Conservation (phyloP, 2,888 invertebrate species). For the Oligia latruncula region DNA sequence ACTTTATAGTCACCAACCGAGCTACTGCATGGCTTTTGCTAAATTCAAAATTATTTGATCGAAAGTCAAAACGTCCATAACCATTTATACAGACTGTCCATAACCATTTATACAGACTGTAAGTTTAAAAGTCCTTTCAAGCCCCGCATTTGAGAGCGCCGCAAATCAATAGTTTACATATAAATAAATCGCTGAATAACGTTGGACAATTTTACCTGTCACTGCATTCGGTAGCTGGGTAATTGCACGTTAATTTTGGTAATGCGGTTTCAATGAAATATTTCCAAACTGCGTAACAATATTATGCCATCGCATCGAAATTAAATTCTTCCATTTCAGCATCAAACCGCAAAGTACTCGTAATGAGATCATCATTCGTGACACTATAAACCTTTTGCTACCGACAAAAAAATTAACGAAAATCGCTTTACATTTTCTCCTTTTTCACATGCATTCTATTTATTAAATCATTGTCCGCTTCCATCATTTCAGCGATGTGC, state of each 20-base stretch:
- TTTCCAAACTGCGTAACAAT: not conserved
- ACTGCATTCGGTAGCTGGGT: not conserved
- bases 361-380: not conserved
- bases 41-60: not conserved
- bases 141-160: not conserved
- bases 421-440: not conserved
- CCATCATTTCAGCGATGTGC: not conserved
- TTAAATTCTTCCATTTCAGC: not conserved
- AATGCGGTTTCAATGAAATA: not conserved
- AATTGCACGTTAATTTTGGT: slow-evolving; percentile 3
- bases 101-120: not conserved
- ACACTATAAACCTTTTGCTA: not conserved
- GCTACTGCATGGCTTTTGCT: no score
- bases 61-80: not conserved
- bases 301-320: not conserved
- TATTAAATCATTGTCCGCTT: not conserved
- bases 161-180: slow-evolving; percentile 8
- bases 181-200: not conserved
- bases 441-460: not conserved
- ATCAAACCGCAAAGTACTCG: not conserved
- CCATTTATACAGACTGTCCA: no score
- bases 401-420: not conserved
- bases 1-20: not conserved
- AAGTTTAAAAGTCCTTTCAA: not conserved
- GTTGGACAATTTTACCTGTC: not conserved